A percentile compares a stretch with the other conserved stretches of the same genome.
phyloP scores from a whole-genome alignment of 2,113 vertebrate species.

The Thamnaconus septentrionalis region DNA sequence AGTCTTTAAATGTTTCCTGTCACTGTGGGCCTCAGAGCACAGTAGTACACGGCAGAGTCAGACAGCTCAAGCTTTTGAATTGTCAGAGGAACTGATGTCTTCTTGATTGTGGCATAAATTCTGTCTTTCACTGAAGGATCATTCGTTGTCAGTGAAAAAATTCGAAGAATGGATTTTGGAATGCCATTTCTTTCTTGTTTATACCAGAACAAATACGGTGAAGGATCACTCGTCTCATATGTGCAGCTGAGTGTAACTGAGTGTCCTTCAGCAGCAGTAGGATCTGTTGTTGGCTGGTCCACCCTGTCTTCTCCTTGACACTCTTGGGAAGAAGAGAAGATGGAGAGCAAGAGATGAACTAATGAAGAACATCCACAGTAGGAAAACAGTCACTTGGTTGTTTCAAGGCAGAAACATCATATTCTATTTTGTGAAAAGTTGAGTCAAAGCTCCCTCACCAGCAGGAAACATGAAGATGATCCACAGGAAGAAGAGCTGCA shows the following conservation, averaged over 20 bases:
- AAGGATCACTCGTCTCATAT: background rate
- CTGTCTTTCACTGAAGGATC: no score
- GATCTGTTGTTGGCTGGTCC: slow-evolving; percentile 13
- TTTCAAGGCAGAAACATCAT: no score
- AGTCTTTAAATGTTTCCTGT: background rate
- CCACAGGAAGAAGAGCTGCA: no score
- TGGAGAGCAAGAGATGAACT: slow-evolving; percentile 11
- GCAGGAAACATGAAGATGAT: no score
- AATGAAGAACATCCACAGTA: slow-evolving; percentile 13
- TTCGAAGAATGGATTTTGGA: no score
- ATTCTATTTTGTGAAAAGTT: no score
- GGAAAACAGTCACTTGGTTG: no score
- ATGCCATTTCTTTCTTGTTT: slow-evolving; percentile 13
- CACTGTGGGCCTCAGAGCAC: background rate
- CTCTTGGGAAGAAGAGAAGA: no score
- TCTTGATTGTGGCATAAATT: no score
- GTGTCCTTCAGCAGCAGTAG: slow-evolving; percentile 6
- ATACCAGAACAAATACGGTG: slow-evolving; percentile 7
- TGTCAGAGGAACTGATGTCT: slow-evolving; percentile 24
- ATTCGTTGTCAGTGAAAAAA: no score
- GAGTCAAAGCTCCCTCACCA: no score
- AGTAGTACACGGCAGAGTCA: background rate
- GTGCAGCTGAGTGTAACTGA: slow-evolving; percentile 9
- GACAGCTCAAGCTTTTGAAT: slow-evolving; percentile 29
- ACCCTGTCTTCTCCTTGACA: slow-evolving; percentile 24